phyloP scores from a whole-genome alignment of 2,797 vertebrate genomes.

The Hippopotamyrus pictus region DNA sequence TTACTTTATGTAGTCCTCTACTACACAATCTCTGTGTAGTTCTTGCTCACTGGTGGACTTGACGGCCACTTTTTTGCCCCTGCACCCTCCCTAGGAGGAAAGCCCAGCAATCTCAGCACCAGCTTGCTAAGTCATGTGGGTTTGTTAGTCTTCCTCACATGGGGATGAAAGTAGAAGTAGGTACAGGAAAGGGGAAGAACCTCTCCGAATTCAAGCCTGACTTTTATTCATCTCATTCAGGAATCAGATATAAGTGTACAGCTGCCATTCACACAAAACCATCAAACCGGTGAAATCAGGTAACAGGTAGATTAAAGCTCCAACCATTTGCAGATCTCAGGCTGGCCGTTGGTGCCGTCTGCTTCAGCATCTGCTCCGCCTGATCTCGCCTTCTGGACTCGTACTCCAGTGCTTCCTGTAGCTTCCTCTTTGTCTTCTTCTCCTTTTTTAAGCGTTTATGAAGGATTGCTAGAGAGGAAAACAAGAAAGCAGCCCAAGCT shows the following conservation, averaged over 20 bases:
- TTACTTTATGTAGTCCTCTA: not conserved
- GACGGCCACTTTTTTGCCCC: not conserved
- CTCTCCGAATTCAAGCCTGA: not conserved
- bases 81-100: not conserved
- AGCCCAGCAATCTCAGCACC: not conserved
- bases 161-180: not conserved
- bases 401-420: slow-evolving; percentile 97
- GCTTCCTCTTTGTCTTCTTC: slow-evolving; percentile 99
- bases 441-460: slow-evolving; percentile 99
- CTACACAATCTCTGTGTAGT: not conserved
- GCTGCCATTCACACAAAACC: not conserved
- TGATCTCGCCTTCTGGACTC: slow-evolving; percentile 94
- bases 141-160: not conserved
- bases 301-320: slow-evolving; percentile 31
- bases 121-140: not conserved
- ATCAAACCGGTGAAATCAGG: not conserved
- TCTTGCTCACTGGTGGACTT: not conserved
- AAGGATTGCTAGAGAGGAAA: slow-evolving; percentile 74
- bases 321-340: slow-evolving; percentile 94
- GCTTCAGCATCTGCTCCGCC: slow-evolving; percentile 88
- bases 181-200: not conserved
- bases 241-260: not conserved
- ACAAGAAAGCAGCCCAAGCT: not conserved
- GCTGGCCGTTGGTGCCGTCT: slow-evolving; percentile 87
- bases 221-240: not conserved